Conservation (phyloP, 2,797 vertebrate genomes). For the Heterohyrax brucei region DNA sequence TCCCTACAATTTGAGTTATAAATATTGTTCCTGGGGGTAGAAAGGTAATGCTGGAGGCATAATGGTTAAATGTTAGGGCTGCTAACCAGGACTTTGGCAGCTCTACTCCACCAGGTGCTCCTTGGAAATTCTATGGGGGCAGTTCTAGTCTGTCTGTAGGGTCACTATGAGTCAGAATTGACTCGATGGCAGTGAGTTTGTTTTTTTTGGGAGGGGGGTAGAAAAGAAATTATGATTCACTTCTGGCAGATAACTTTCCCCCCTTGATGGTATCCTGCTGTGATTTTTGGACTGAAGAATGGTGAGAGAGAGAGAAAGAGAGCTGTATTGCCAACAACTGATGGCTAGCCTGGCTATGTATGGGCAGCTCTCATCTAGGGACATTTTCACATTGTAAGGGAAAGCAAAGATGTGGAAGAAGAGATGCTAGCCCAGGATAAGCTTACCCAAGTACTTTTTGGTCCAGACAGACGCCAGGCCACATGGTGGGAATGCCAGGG, state of each 20-base stretch:
- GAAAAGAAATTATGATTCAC: background rate
- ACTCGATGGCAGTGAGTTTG: too few relatives aligned
- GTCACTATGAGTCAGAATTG: too few relatives aligned
- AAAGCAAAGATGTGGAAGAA: conserved; percentile 39
- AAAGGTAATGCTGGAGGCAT: background rate
- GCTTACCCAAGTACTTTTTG: conserved; percentile 38
- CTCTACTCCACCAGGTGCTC: too few relatives aligned
- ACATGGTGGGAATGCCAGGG: background rate
- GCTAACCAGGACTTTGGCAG: too few relatives aligned
- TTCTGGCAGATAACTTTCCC: background rate
- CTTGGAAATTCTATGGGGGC: too few relatives aligned
- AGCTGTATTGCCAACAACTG: conserved; percentile 35
- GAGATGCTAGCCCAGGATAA: conserved; percentile 7
- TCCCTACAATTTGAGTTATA: background rate
- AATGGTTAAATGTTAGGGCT: too few relatives aligned
- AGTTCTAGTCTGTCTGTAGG: too few relatives aligned
- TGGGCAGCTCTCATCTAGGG: conserved; percentile 66
- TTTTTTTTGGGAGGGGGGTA: background rate
- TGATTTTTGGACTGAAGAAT: conserved; percentile 31
- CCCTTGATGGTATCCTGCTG: conserved; percentile 18
- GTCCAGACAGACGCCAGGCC: conserved; percentile 45
- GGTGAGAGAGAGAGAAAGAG: conserved; percentile 9
- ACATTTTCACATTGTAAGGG: conserved; percentile 54
- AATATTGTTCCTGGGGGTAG: background rate
- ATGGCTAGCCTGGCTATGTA: background rate